Conservation (phyloP, 2,113 vertebrate genomes). For the Cichladusa arquata region DNA sequence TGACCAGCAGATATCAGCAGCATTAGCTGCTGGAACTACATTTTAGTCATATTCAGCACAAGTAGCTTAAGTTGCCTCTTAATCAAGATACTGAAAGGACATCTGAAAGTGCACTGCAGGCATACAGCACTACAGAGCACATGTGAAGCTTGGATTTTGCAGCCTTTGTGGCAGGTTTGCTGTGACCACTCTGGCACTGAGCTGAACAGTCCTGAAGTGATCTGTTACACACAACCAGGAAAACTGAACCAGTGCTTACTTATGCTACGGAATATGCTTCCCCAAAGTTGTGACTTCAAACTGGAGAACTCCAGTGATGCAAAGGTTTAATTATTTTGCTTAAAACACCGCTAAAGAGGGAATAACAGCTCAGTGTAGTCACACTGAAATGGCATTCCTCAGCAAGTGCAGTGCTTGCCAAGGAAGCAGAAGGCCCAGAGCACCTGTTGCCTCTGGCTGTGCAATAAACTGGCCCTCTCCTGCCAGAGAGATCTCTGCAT, state of each 20-base stretch:
- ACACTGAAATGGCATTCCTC: background rate
- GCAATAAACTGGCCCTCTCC: background rate
- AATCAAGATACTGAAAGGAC: background rate
- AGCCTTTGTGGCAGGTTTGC: background rate
- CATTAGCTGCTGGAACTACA: background rate
- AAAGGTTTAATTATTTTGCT: background rate
- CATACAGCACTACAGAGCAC: background rate
- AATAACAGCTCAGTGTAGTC: background rate
- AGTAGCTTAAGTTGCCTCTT: background rate
- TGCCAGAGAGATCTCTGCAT: background rate
- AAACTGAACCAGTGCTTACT: background rate
- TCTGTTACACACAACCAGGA: background rate
- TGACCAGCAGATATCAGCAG: background rate
- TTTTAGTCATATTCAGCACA: background rate
- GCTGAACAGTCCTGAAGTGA: background rate
- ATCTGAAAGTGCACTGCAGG: background rate
- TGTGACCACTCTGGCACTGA: background rate
- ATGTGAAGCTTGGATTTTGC: background rate
- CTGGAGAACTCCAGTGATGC: background rate
- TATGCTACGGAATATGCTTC: background rate
- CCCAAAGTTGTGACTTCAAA: background rate
- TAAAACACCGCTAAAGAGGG: background rate
- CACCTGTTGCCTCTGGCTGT: background rate
- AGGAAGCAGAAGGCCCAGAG: background rate
- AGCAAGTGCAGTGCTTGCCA: background rate